Evolutionary conservation across 2,888 invertebrate genomes (phyloP), one percentile per base, ranked within the genome.

Genomic region (Notodonta ziczac): DNA sequence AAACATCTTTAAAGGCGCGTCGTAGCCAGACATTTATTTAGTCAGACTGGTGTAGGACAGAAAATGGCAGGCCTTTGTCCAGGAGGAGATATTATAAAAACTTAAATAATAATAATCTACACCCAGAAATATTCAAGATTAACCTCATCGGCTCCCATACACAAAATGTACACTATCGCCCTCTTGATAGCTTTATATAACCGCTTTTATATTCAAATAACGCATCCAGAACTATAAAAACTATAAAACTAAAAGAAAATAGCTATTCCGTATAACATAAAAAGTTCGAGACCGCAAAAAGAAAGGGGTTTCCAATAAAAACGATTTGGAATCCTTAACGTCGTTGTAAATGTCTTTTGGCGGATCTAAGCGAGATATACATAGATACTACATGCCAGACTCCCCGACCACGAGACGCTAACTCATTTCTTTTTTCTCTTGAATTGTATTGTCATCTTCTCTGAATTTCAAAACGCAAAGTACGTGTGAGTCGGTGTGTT

Each of bases 311-410:
- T 62, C 66, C 66, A 75, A 75, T 77, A 77, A 75, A 62, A 73
- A 72, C 70, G 65, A 69, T 73, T 77, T 70, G 69, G 73, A 70
- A 73, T 72, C 64, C 63, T 69, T 70, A 63, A 66, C 69, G 67
- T 68, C 62, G 62, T 63, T 69, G 69, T 62, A 72, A 71, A 72
- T 60, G 73, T 68, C 63, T 69, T 72, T 73, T 69, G 63, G 67
- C 50, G 60, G 59, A 60, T 63, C 44, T 24, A 3, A 46, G 46
- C 46, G 46, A n/a, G 46, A 13, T n/a, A n/a, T 13, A 46, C 46
- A 46, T 44, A 44, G 12, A 44, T 46, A 46, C n/a, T n/a, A n/a
- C 46, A 46, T 42, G n/a, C 46, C 5, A 5, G 1, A n/a, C 13
- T 46, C n/a, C n/a, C 46, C 4, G n/a, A 46, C 46, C 46, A 46